phyloP scores from a whole-genome alignment of 2,888 invertebrate species.

The Stenoptilia bipunctidactyla region DNA sequence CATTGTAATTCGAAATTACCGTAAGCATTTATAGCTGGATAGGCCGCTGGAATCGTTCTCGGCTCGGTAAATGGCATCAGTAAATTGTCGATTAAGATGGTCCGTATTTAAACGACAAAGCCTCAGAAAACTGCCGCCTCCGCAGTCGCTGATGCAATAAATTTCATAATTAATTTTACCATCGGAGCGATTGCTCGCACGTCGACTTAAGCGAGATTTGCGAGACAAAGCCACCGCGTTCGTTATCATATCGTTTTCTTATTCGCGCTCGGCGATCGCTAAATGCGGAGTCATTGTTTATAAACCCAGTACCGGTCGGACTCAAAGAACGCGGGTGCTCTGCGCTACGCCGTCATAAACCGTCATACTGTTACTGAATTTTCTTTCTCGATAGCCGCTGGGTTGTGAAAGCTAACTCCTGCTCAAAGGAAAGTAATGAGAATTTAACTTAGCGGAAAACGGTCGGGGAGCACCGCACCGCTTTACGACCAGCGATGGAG shows the following conservation, averaged over 20 bases:
- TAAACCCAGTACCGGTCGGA: neutral
- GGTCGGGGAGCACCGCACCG: conserved; percentile 32
- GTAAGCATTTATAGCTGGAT: conserved; percentile 32
- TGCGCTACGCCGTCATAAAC: conserved; percentile 36
- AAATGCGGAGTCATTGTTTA: conserved; percentile 46
- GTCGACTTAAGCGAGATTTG: conserved; percentile 60
- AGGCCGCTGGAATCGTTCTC: conserved; percentile 25
- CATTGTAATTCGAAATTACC: conserved; percentile 31
- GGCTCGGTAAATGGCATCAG: conserved; percentile 36
- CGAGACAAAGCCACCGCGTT: conserved; percentile 44
- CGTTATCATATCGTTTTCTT: conserved; percentile 28
- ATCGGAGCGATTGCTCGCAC: conserved; percentile 46
- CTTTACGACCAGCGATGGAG: conserved; percentile 38
- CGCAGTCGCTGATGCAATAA: conserved; percentile 35
- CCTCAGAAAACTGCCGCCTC: conserved; percentile 28
- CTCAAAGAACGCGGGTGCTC: neutral
- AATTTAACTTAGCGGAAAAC: conserved; percentile 64
- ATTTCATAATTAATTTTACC: conserved; percentile 63
- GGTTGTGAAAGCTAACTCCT: conserved; percentile 58
- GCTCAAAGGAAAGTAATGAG: conserved; percentile 63
- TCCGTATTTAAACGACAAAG: conserved; percentile 44
- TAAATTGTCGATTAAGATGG: conserved; percentile 54
- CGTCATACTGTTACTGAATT: conserved; percentile 60
- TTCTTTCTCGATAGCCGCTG: conserved; percentile 43
- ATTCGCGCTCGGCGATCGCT: conserved; percentile 18